Evolutionary conservation across 1,140 invertebrate species (phyloP).

Genomic region (Xylocopa sonorina): DNA sequence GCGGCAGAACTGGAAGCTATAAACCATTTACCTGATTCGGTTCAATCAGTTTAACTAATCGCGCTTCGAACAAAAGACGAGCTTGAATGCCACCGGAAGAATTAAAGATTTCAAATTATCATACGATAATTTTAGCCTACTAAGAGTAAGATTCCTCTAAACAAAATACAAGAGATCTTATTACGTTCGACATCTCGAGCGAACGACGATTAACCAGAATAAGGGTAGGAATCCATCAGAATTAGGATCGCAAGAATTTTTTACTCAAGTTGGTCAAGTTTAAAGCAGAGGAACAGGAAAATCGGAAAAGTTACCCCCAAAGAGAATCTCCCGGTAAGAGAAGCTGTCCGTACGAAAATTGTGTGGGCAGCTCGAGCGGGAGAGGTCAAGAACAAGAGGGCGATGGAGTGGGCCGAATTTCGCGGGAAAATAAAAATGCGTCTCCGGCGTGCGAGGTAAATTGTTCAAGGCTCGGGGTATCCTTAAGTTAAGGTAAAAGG

Average conservation of each 20-base stretch:
- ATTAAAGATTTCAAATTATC: background rate
- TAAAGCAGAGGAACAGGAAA: too few relatives aligned
- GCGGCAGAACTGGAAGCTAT: background rate
- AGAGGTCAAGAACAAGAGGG: background rate
- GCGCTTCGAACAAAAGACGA: background rate
- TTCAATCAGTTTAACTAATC: background rate
- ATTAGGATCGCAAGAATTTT: too few relatives aligned
- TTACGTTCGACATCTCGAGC: too few relatives aligned
- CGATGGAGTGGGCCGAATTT: constrained; percentile 14
- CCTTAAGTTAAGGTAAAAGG: constrained; percentile 79
- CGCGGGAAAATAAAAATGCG: constrained; percentile 46
- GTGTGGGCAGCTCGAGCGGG: background rate
- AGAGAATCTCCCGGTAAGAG: too few relatives aligned
- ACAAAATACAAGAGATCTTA: background rate
- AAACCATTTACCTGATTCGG: background rate
- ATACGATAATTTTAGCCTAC: too few relatives aligned
- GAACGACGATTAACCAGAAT: too few relatives aligned
- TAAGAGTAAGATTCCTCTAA: background rate
- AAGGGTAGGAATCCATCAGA: too few relatives aligned
- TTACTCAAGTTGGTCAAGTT: too few relatives aligned
- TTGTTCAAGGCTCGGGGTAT: constrained; percentile 78
- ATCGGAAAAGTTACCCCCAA: too few relatives aligned
- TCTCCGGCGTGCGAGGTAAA: constrained; percentile 67
- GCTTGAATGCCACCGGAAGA: background rate
- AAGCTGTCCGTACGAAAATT: too few relatives aligned